A percentile compares a stretch with the other conserved stretches of the same genome.
phyloP scores from a whole-genome alignment of 1,140 invertebrate species.

The Nomia melanderi region DNA sequence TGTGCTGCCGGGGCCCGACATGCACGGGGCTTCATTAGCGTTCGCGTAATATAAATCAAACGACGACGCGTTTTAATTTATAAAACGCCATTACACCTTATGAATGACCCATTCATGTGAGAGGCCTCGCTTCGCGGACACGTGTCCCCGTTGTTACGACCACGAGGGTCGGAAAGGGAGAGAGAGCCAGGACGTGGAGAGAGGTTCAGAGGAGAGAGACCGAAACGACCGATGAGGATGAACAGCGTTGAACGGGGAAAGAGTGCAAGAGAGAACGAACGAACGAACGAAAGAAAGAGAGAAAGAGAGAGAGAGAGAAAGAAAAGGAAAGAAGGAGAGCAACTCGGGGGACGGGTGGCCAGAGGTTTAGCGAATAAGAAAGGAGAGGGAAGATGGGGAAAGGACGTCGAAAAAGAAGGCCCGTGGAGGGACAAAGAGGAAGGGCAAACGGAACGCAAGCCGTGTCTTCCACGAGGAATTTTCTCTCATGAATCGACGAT shows the following conservation, averaged over 20 bases:
- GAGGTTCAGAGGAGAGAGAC: too few species aligned
- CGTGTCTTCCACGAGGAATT: constrained; percentile 18
- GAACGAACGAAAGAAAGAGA: constrained; percentile 48
- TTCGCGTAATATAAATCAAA: constrained; percentile 68
- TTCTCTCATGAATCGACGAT: constrained; percentile 4
- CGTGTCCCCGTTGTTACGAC: constrained; percentile 48
- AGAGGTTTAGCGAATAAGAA: constrained; percentile 18
- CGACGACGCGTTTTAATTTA: constrained; percentile 65
- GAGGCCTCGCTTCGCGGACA: constrained; percentile 43
- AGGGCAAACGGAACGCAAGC: background rate
- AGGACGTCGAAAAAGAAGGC: constrained; percentile 26
- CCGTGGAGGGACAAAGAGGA: too few species aligned
- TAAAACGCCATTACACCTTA: constrained; percentile 64
- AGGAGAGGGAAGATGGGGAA: constrained; percentile 26
- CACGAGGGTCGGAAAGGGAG: constrained; percentile 29
- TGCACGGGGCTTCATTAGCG: constrained; percentile 63
- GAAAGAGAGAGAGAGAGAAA: constrained; percentile 42
- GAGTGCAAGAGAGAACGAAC: constrained; percentile 2
- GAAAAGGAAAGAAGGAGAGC: background rate
- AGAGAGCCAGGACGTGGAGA: background rate
- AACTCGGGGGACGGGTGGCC: background rate
- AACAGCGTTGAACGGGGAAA: too few species aligned
- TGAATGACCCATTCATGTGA: constrained; percentile 71
- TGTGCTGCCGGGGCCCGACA: background rate
- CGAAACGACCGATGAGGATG: too few species aligned